Percentiles rank a stretch among this genome's conserved stretches.
These are phyloP conservation scores for Tympanoctomys barrerae DNA, from an alignment of 2,797 vertebrate species.

Conservation along the genomic window DNA sequence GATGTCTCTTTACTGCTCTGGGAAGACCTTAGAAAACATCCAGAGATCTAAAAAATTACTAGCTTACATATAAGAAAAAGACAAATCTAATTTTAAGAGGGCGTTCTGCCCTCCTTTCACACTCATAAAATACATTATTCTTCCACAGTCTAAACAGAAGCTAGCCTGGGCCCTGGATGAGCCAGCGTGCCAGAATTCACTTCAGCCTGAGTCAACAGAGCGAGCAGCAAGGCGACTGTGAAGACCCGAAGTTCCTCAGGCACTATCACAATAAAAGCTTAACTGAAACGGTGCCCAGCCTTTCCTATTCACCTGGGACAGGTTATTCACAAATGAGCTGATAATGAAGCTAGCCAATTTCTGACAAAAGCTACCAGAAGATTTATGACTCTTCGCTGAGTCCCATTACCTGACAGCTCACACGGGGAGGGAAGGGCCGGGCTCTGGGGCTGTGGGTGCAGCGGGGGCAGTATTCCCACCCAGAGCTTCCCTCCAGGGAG, in stretches of 20 bases:
- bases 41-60: conserved; percentile 43
- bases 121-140: neutral
- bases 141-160: neutral
- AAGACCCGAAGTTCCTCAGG: neutral
- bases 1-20: neutral
- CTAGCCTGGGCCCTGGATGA: conserved; percentile 14
- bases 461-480: neutral
- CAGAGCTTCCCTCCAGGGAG: neutral
- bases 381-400: conserved; percentile 39
- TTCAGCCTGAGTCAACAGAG: neutral
- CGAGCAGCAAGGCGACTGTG: neutral
- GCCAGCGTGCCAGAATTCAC: neutral
- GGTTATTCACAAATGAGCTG: conserved; percentile 40
- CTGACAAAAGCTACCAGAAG: conserved; percentile 55
- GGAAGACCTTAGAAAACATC: conserved; percentile 10
- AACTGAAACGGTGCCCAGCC: conserved; percentile 27
- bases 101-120: neutral
- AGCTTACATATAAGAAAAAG: neutral
- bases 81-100: conserved; percentile 13
- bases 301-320: conserved; percentile 30
- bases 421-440: neutral
- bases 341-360: conserved; percentile 22
- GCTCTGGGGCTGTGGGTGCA: neutral
- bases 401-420: conserved; percentile 10
- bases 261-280: conserved; percentile 12